Conservation (phyloP, 2,888 invertebrate genomes). For the Clitarchus hookeri region DNA sequence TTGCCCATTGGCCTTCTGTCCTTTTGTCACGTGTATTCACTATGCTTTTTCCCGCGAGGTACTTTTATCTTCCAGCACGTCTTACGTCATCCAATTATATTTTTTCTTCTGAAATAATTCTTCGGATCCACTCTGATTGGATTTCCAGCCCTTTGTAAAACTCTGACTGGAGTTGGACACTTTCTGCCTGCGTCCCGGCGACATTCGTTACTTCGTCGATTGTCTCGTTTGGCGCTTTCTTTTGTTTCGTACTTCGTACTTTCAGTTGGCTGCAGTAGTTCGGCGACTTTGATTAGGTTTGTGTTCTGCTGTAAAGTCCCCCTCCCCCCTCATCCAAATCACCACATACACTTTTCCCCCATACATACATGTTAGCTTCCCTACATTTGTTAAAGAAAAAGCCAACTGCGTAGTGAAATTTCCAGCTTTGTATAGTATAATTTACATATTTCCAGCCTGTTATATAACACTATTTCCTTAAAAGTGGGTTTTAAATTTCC, state of each 20-base stretch:
- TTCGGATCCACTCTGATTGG: not conserved
- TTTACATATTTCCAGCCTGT: too few species aligned
- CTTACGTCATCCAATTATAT: not conserved
- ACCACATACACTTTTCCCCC: too few species aligned
- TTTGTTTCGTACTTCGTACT: not conserved
- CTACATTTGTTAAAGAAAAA: too few species aligned
- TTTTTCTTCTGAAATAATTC: not conserved
- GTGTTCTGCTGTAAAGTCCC: not conserved
- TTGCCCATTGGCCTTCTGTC: not conserved
- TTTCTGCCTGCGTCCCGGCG: not conserved
- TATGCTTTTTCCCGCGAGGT: not conserved
- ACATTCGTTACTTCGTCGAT: not conserved
- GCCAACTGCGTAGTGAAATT: too few species aligned
- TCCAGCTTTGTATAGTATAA: too few species aligned
- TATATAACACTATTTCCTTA: too few species aligned
- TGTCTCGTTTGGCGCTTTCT: not conserved
- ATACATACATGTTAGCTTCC: too few species aligned
- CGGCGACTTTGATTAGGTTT: not conserved
- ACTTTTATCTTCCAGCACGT: not conserved
- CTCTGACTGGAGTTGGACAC: not conserved
- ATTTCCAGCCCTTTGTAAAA: not conserved
- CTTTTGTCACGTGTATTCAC: not conserved
- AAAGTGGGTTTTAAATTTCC: too few species aligned
- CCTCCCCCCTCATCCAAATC: too few species aligned
- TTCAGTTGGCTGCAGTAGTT: not conserved